Percentiles rank a stretch among this genome's conserved stretches.
Evolutionary conservation across 2,113 vertebrate genomes (phyloP).

Genomic region (Drymodes brunneopygia): DNA sequence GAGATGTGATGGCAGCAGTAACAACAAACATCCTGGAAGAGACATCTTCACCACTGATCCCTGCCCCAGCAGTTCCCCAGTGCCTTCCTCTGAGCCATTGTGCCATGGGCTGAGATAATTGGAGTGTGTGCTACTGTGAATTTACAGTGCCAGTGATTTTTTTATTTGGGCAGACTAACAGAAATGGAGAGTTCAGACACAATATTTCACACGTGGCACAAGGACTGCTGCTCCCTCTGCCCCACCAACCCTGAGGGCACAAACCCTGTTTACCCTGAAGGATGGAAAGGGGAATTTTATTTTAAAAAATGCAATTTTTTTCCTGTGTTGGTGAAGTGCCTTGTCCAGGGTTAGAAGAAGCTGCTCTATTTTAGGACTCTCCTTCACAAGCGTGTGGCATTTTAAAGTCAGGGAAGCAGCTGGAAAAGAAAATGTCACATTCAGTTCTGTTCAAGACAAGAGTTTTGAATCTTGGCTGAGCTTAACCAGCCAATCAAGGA

Average conservation of each 20-base stretch:
- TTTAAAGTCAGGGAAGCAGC: neutral
- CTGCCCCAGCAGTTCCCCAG: neutral
- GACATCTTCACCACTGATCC: neutral
- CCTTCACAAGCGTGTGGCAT: fast-evolving
- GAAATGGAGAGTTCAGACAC: neutral
- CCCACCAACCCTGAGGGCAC: fast-evolving
- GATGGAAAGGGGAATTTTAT: neutral
- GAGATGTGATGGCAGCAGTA: neutral
- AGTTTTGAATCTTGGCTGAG: conserved; percentile 1
- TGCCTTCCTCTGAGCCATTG: neutral
- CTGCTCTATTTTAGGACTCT: neutral
- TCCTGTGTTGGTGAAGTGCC: neutral
- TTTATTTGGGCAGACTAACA: neutral
- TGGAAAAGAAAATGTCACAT: conserved; percentile 19
- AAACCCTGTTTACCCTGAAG: neutral
- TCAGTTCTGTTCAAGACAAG: neutral
- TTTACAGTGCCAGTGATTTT: neutral
- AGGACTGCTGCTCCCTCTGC: neutral
- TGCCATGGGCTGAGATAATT: neutral
- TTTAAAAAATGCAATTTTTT: neutral
- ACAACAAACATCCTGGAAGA: neutral
- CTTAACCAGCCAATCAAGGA: neutral
- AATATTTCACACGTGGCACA: neutral
- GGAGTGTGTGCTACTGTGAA: neutral
- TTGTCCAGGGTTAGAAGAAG: neutral